phyloP scores from a whole-genome alignment of 2,113 vertebrate species.

The Limnothrissa miodon region DNA sequence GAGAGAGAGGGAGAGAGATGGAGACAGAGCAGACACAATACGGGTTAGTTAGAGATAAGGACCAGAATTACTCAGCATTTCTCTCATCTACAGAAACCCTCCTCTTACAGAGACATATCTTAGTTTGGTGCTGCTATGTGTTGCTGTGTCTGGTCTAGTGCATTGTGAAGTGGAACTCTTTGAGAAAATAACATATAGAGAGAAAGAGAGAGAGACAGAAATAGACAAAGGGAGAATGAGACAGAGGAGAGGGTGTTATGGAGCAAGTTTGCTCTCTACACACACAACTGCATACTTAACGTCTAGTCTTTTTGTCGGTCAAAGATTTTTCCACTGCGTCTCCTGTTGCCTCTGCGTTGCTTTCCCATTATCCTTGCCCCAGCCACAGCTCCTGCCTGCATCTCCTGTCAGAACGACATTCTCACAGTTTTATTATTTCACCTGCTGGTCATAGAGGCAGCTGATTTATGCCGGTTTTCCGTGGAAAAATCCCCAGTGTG shows the following conservation, averaged over 20 bases:
- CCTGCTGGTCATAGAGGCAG: conserved; percentile 53
- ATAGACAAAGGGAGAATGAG: neutral
- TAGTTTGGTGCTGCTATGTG: neutral
- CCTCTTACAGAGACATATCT: too few species aligned
- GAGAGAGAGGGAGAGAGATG: conserved; percentile 42
- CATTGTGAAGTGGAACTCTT: neutral
- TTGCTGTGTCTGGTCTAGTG: neutral
- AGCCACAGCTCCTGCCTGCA: conserved; percentile 23
- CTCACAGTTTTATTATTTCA: conserved; percentile 60
- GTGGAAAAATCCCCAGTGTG: conserved; percentile 31
- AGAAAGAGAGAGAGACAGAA: neutral
- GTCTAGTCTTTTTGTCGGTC: conserved; percentile 20
- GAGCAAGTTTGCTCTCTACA: conserved; percentile 34
- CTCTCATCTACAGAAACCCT: neutral
- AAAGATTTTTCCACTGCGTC: conserved; percentile 49
- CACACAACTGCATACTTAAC: conserved; percentile 30
- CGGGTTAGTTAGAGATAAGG: neutral
- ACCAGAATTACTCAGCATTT: neutral
- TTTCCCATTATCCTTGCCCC: conserved; percentile 11
- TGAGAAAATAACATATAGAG: neutral
- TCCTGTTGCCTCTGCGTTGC: conserved; percentile 11
- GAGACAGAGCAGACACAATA: neutral
- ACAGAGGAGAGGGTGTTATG: conserved; percentile 37
- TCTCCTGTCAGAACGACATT: conserved; percentile 34
- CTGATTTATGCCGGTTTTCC: conserved; percentile 50